Conservation (phyloP, 1,140 invertebrate genomes). For the Orius insidiosus region DNA sequence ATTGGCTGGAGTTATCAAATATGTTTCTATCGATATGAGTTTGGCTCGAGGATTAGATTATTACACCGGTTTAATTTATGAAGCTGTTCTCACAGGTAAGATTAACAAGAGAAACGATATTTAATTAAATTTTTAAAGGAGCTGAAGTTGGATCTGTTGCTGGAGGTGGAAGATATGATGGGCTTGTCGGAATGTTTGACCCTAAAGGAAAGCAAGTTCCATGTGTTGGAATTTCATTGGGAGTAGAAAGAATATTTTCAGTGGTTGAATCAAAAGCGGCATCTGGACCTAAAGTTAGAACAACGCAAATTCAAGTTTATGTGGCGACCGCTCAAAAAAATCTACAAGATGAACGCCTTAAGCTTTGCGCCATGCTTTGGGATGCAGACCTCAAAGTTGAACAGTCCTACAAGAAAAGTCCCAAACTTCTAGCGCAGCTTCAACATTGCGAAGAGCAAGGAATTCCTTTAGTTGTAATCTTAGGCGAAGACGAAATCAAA, state of each 20-base stretch:
- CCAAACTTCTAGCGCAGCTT: conserved; percentile 80
- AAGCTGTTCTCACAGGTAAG: conserved; percentile 72
- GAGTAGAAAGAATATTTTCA: conserved; percentile 89
- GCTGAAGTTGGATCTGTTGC: conserved; percentile 81
- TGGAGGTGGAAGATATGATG: conserved; percentile 94
- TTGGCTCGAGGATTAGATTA: conserved; percentile 96
- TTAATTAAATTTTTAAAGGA: conserved; percentile 20
- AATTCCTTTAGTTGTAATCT: conserved; percentile 77
- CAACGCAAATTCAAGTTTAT: conserved; percentile 77
- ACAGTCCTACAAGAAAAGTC: conserved; percentile 88
- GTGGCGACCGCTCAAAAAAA: conserved; percentile 92
- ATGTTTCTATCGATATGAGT: conserved; percentile 83
- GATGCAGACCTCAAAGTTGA: conserved; percentile 78
- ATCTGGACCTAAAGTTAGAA: conserved; percentile 41
- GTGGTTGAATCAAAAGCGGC: conserved; percentile 61
- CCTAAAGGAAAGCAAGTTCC: conserved; percentile 77
- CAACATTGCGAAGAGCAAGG: conserved; percentile 87
- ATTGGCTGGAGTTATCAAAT: conserved; percentile 57
- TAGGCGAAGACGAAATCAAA: conserved; percentile 83
- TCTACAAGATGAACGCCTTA: conserved; percentile 74
- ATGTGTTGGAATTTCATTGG: conserved; percentile 93
- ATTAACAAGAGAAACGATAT: neutral
- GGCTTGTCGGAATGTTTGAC: conserved; percentile 95
- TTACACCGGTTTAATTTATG: conserved; percentile 98
- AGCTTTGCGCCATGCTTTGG: conserved; percentile 72